Percentiles rank a stretch among this genome's conserved stretches.
Evolutionary conservation across 2,797 vertebrate species (phyloP).

Genomic region (Gouania willdenowi): DNA sequence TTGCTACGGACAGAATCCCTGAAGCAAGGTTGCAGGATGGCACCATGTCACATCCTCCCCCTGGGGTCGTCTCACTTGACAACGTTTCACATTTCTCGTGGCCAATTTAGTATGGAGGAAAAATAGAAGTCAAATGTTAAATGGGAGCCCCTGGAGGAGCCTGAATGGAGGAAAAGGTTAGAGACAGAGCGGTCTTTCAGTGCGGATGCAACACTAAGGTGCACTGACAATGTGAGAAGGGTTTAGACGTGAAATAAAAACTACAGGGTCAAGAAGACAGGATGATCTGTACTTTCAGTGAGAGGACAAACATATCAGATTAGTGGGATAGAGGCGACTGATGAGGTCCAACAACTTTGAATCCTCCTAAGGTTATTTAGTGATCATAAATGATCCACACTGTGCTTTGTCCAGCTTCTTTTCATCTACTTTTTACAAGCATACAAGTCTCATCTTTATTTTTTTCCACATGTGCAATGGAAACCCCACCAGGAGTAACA

Average conservation of each 20-base stretch:
- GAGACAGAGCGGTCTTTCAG: constrained; percentile 4
- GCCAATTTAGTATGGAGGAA: constrained; percentile 51
- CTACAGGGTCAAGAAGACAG: constrained; percentile 4
- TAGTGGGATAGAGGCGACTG: no score
- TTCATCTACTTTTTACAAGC: no score
- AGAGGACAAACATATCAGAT: constrained; percentile 5
- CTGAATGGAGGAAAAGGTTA: constrained; percentile 23
- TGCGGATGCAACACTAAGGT: constrained; percentile 8
- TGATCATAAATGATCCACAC: no score
- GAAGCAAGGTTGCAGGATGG: constrained; percentile 31
- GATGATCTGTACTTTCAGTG: background rate
- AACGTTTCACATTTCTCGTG: constrained; percentile 60
- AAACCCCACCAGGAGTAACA: no score
- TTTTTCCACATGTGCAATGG: no score
- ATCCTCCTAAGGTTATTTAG: no score
- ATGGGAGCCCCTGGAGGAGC: constrained; percentile 42
- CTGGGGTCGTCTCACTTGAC: constrained; percentile 49
- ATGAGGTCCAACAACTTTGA: no score
- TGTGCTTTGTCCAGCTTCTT: no score
- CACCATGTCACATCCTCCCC: constrained; percentile 15
- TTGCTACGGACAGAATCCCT: constrained; percentile 30
- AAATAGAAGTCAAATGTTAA: constrained; percentile 68
- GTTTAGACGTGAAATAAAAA: background rate
- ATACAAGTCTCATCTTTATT: no score
- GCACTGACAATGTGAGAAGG: constrained; percentile 20